These are phyloP conservation scores for Zaprionus africanus DNA, from an alignment of 1,140 invertebrate genomes.

Conservation along the genomic window DNA sequence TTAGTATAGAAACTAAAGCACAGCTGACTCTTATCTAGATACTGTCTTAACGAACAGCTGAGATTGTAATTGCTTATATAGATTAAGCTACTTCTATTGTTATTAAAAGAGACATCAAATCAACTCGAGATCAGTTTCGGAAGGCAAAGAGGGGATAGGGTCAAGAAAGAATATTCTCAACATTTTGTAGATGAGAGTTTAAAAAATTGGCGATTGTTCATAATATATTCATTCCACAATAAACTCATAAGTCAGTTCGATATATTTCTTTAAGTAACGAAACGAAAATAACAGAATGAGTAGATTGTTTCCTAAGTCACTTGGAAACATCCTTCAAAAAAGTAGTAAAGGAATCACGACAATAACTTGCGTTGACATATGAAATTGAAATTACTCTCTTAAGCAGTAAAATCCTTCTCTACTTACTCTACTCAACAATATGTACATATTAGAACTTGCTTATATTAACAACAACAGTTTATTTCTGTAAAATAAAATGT, in stretches of 20 bases:
- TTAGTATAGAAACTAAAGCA: neutral
- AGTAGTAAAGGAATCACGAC: neutral
- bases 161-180: no score
- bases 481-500: neutral
- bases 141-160: no score
- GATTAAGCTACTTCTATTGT: no score
- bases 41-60: neutral
- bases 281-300: neutral
- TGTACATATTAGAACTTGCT: neutral
- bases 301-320: neutral
- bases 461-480: neutral
- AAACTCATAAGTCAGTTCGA: no score
- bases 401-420: neutral
- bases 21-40: neutral
- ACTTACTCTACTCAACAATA: neutral
- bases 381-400: neutral
- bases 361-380: neutral
- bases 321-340: neutral
- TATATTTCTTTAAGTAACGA: no score
- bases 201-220: no score
- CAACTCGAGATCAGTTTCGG: no score
- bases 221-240: no score
- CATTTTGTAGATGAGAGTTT: no score
- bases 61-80: neutral
- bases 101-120: no score